phyloP scores from a whole-genome alignment of 2,113 vertebrate genomes.

The Tragulus kanchil region DNA sequence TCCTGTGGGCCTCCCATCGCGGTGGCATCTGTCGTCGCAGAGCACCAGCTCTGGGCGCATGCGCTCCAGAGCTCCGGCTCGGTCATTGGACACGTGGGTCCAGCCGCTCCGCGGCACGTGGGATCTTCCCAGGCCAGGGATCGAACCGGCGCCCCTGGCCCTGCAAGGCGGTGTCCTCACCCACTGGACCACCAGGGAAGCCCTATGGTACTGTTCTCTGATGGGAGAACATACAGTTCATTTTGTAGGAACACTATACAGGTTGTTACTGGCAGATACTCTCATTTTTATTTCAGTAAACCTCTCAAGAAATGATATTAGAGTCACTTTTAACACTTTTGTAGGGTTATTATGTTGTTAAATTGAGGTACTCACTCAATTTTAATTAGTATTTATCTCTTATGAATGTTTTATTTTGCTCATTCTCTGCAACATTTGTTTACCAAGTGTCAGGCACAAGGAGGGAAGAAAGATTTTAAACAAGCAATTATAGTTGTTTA shows the following conservation, averaged over 20 bases:
- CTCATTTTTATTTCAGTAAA: slow-evolving; percentile 34
- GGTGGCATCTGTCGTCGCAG: no score
- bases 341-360: background rate
- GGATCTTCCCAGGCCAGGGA: no score
- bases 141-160: no score
- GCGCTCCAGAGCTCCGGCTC: no score
- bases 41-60: no score
- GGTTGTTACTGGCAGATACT: slow-evolving; percentile 5
- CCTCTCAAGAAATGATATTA: slow-evolving; percentile 27
- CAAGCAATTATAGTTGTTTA: slow-evolving; percentile 11
- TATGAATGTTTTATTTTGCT: background rate
- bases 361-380: background rate
- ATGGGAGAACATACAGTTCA: background rate
- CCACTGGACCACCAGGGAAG: no score
- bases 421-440: background rate
- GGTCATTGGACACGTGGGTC: no score
- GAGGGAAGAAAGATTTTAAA: slow-evolving; percentile 53
- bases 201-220: background rate
- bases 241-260: slow-evolving; percentile 28
- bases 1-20: no score
- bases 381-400: slow-evolving; percentile 19
- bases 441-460: background rate
- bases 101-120: no score
- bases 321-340: background rate
- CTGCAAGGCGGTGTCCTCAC: no score